Evolutionary conservation across 2,797 vertebrate genomes (phyloP).

Genomic region (Calcarius lapponicus): DNA sequence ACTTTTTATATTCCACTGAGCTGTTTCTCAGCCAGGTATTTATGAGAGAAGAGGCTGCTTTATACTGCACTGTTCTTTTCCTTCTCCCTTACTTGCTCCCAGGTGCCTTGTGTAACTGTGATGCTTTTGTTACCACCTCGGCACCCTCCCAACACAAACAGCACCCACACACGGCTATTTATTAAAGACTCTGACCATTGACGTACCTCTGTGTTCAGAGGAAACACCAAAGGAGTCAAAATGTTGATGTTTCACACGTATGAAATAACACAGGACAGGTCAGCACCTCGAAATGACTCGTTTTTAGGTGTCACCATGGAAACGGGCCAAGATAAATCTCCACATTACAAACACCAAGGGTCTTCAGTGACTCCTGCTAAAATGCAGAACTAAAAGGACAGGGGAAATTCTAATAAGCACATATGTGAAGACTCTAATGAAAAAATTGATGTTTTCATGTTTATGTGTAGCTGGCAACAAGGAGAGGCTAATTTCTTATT

Average conservation of each 20-base stretch:
- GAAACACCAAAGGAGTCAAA: conserved; percentile 60
- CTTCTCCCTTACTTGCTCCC: conserved; percentile 56
- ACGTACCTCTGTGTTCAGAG: conserved; percentile 46
- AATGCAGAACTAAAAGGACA: not conserved
- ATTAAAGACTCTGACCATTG: conserved; percentile 64
- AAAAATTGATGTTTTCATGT: conserved; percentile 57
- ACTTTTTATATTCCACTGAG: not conserved
- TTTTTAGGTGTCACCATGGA: conserved; percentile 74
- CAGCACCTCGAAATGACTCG: conserved; percentile 68
- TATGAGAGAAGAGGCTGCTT: conserved; percentile 67
- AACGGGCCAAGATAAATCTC: conserved; percentile 74
- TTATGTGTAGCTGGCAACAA: conserved; percentile 51
- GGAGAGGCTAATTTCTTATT: not conserved
- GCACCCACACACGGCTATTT: conserved; percentile 67
- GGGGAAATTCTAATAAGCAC: conserved; percentile 21
- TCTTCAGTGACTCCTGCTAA: conserved; percentile 34
- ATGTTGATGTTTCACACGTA: conserved; percentile 69
- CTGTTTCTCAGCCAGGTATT: conserved; percentile 67
- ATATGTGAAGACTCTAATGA: not conserved
- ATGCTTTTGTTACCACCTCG: conserved; percentile 75
- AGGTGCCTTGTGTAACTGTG: conserved; percentile 73
- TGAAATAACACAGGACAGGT: conserved; percentile 75
- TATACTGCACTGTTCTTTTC: conserved; percentile 28
- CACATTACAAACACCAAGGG: conserved; percentile 54
- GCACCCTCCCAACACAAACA: conserved; percentile 76